Percentiles rank a stretch among this genome's conserved stretches.
Conservation (phyloP, 2,888 invertebrate genomes). For the Branchellion lobata region DNA sequence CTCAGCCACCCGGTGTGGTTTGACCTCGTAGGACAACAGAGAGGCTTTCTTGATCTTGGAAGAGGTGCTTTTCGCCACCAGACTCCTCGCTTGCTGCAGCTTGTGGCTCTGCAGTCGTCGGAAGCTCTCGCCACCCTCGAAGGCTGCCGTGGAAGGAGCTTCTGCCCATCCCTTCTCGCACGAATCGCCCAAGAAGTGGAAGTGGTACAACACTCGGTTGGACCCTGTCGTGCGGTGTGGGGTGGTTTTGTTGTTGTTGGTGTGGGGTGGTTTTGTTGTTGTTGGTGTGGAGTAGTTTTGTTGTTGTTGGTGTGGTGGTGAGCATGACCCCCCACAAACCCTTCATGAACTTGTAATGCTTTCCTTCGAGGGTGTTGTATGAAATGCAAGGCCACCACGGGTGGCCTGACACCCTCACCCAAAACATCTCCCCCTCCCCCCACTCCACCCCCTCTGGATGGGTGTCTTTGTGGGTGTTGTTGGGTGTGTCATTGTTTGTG, state of each 20-base stretch:
- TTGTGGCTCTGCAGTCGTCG: conserved; percentile 33
- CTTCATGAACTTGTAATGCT: not conserved
- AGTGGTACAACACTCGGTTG: conserved; percentile 66
- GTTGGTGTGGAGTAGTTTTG: no score
- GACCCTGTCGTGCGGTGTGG: conserved; percentile 9
- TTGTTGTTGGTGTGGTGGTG: no score
- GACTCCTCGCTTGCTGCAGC: conserved; percentile 28
- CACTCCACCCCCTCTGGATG: conserved; percentile 24
- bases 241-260: no score
- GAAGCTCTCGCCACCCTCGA: conserved; percentile 67
- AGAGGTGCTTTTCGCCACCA: not conserved
- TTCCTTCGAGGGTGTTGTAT: conserved; percentile 55
- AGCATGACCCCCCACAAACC: not conserved
- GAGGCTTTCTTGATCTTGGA: not conserved
- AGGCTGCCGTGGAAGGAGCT: conserved; percentile 70
- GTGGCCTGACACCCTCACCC: conserved; percentile 63
- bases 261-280: no score
- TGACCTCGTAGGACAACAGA: conserved; percentile 52
- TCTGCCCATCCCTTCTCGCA: conserved; percentile 77
- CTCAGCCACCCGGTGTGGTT: conserved; percentile 65
- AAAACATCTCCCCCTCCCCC: conserved; percentile 62
- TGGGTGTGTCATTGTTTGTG: not conserved
- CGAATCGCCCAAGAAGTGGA: conserved; percentile 83
- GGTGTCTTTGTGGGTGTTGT: not conserved
- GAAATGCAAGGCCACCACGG: conserved; percentile 89